Evolutionary conservation across 2,797 vertebrate genomes (phyloP), one percentile per base, ranked within the genome.

Genomic region (Sebastes melanostomus): DNA sequence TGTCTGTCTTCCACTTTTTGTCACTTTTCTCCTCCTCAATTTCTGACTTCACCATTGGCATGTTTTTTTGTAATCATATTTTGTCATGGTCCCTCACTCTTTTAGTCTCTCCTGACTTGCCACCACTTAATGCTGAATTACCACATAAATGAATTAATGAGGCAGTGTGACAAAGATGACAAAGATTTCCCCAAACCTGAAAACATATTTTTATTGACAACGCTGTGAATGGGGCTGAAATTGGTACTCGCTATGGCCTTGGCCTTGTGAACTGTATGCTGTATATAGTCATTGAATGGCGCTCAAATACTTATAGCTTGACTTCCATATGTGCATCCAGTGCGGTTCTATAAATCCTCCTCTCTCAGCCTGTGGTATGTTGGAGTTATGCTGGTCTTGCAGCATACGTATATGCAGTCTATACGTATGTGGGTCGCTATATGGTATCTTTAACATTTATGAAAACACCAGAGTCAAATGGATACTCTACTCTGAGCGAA

Each of bases 381-480:
- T 22, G 52, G 20, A 54, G 20, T 54, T 22, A 50, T 50, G 52
- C 52, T 54, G n/a, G 52, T 54, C 52, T 22, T 54, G 52, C 52
- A 54, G 52, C n/a, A 54, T 54, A 34, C 10, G 1, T 34, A 54
- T 54, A n/a, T 7, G 14, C 20, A n/a, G n/a, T 54, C n/a, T 54
- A 22, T 54, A 54, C 1, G 52, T 22, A 1, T 54, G 4, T 54
- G 52, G 68, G 75, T 72, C 34, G 13, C 58, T 66, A 4, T 34
- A 72, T 27, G 10, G 20, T 14, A 8, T 63, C n/a, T 52, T 78
- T 13, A 65, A 76, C 54, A 5, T 74, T 73, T 34, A 62, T n/a
- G 34, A 80, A 82, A 80, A 70, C 52, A 66, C 30, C 68, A 61
- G 12, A 75, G 82, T 79, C 70, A 60, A 86, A 75, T 22, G 56